Evolutionary conservation across 2,797 vertebrate species (phyloP).

Genomic region (Zenarchopterus dispar): DNA sequence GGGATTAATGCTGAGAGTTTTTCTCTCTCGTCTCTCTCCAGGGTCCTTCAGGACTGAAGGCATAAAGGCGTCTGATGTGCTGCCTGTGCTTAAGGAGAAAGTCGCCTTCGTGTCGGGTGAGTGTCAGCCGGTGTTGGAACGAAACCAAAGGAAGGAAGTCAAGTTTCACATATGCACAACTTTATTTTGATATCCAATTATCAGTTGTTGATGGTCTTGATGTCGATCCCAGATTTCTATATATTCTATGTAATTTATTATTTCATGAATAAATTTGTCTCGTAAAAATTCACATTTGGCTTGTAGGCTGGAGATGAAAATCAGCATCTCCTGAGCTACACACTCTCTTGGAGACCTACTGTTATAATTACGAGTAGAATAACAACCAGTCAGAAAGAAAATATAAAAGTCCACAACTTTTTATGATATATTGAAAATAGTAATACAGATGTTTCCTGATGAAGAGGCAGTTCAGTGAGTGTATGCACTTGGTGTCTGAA

Average conservation of each 20-base stretch:
- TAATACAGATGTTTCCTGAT: background rate
- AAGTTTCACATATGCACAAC: no score
- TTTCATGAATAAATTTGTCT: no score
- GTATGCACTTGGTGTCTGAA: background rate
- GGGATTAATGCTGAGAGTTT: conserved; percentile 69
- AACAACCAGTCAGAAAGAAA: background rate
- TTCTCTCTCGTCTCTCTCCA: conserved; percentile 65
- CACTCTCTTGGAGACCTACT: background rate
- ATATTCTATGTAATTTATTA: no score
- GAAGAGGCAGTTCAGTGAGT: no score
- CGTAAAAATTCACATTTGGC: no score
- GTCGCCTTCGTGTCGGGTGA: conserved; percentile 97
- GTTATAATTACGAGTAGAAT: background rate
- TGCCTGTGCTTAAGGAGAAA: conserved; percentile 96
- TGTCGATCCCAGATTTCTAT: no score
- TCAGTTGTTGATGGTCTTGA: no score
- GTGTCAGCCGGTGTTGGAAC: conserved; percentile 42
- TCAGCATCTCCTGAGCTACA: background rate
- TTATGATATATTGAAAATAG: background rate
- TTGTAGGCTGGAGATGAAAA: no score
- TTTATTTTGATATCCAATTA: no score
- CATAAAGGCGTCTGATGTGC: conserved; percentile 95
- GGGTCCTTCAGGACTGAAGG: conserved; percentile 93
- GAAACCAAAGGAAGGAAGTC: background rate
- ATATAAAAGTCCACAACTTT: background rate